A percentile compares a stretch with the other conserved stretches of the same genome.
Evolutionary conservation across 2,113 vertebrate species (phyloP).

Genomic region (Leucoraja erinaceus): DNA sequence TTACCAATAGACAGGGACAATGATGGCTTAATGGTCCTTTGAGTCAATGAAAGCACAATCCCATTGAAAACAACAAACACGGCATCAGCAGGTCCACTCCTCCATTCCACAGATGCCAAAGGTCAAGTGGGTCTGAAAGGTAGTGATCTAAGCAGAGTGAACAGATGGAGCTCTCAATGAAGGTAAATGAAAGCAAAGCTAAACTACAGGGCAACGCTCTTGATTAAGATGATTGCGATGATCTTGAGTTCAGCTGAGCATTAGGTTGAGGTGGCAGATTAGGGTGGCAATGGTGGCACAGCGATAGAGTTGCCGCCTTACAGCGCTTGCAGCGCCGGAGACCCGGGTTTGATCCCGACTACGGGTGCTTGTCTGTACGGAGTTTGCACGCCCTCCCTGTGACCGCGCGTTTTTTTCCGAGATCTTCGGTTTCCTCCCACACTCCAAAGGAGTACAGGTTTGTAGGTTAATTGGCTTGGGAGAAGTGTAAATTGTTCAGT

Average conservation of each 20-base stretch:
- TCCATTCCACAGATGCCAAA: slow-evolving; percentile 41
- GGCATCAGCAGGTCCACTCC: slow-evolving; percentile 44
- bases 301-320: no score
- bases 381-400: no score
- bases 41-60: slow-evolving; percentile 39
- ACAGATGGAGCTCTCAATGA: neutral
- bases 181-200: neutral
- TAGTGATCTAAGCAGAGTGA: neutral
- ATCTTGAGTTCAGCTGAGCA: neutral
- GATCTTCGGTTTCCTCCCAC: no score
- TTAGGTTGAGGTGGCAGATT: no score
- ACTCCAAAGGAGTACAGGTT: no score
- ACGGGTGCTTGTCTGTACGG: no score
- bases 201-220: neutral
- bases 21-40: slow-evolving; percentile 47
- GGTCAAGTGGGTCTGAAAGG: slow-evolving; percentile 1
- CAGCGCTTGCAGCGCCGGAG: no score
- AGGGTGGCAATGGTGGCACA: no score
- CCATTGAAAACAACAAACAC: slow-evolving; percentile 43
- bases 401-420: no score
- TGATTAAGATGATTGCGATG: neutral
- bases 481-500: no score
- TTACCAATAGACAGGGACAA: slow-evolving; percentile 44
- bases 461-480: no score
- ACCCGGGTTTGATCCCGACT: no score